Base-by-base conservation (phyloP, 2,888 invertebrate species). In the Portevinia maculata region DNA sequence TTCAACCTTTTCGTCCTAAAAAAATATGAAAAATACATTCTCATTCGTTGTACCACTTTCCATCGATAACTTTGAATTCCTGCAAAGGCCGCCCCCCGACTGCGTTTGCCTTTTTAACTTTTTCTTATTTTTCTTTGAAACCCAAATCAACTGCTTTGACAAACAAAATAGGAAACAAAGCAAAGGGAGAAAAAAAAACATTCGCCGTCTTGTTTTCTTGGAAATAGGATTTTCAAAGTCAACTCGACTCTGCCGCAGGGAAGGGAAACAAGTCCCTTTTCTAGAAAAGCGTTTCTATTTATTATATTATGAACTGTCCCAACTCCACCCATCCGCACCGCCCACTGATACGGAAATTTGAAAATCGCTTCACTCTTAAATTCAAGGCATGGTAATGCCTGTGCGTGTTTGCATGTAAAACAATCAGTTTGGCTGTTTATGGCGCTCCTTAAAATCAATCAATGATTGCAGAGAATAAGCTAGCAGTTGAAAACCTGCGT, bases 371-470 rank as follows among this genome's bases (percentile, higher is more conserved):
- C 32, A 46, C 69, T 59, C 71, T 57, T 60, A 50, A 78, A 71
- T 44, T 76, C 76, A 64, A 21, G 64, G 69, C 64, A 46, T 46
- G 57, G 55, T 52, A 52, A 50, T 57, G 44, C 50, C 44, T 64
- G 76, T 81, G 81, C 69, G 64, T 76, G 76, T 75, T 65, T 59
- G 64, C 52, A 83, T 83, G 84, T 78, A 83, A 84, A 84, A 84
- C 84, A 84, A 84, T 81, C 84, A 84, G 83, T 79, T 79, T 84
- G 79, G 57, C 60, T 78, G 75, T 84, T 84, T 81, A 84, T 46
- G 70, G 30, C 57, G 53, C 64, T 62, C 28, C 13, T 30, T 3
- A 9, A 55, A 74, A 59, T 59, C 74, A 70, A 75, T 70, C 64
- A 59, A 65, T 75, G 21, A 28, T 62, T 67, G 73, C 53, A 65